These are phyloP conservation scores for Amphilophus citrinellus DNA, from an alignment of 2,113 vertebrate species.

Conservation along the genomic window DNA sequence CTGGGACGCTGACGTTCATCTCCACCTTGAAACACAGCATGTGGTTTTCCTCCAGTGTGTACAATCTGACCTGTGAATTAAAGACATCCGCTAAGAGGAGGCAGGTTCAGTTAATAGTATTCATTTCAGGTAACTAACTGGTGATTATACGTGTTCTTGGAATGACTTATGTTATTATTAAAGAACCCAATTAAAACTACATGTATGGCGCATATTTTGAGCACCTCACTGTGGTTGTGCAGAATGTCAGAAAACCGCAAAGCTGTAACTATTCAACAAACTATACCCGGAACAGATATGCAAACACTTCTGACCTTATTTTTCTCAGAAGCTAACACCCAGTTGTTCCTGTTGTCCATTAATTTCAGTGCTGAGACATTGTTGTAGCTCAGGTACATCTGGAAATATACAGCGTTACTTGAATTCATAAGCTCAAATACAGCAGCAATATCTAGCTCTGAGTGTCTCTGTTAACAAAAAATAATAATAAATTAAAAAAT, in stretches of 20 bases:
- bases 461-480: conserved; percentile 2
- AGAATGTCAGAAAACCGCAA: conserved; percentile 5
- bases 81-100: neutral
- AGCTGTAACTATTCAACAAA: conserved; percentile 35
- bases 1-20: conserved; percentile 81
- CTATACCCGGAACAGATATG: conserved; percentile 8
- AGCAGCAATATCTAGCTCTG: neutral
- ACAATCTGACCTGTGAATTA: conserved; percentile 86
- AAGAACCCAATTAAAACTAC: conserved; percentile 12
- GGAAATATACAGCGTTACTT: conserved; percentile 19
- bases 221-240: neutral
- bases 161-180: neutral
- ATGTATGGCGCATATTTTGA: neutral
- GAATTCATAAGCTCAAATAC: conserved; percentile 6
- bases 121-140: neutral
- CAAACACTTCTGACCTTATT: conserved; percentile 84
- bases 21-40: conserved; percentile 93
- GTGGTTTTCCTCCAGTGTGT: conserved; percentile 92
- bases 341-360: conserved; percentile 88
- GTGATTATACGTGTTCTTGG: neutral
- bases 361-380: conserved; percentile 94
- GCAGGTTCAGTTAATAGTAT: neutral
- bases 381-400: conserved; percentile 98
- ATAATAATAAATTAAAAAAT: conserved; percentile 24
- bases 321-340: conserved; percentile 88